These are phyloP conservation scores for Sebastes matsubarae DNA, from an alignment of 2,797 vertebrate species.

Conservation along the genomic window DNA sequence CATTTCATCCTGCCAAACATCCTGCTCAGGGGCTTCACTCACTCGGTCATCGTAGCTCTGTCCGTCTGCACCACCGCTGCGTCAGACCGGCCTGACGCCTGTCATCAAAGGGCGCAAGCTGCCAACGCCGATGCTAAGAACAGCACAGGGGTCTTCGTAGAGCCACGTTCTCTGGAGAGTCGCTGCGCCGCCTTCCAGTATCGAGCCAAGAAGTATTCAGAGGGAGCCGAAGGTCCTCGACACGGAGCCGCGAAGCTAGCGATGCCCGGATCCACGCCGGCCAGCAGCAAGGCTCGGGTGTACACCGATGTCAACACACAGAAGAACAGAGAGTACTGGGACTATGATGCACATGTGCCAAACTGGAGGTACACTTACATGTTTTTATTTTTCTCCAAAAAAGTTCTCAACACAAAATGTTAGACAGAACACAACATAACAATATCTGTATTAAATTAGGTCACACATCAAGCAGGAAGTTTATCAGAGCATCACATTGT, in stretches of 20 bases:
- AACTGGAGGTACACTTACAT: constrained; percentile 89
- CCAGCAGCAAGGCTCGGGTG: constrained; percentile 96
- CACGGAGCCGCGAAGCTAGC: constrained; percentile 81
- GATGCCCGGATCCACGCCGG: constrained; percentile 94
- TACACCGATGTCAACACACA: constrained; percentile 98
- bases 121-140: constrained; percentile 62
- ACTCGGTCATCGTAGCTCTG: constrained; percentile 73
- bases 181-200: constrained; percentile 68
- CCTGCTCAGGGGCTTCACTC: constrained; percentile 74
- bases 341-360: constrained; percentile 95
- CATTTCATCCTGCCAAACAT: constrained; percentile 64
- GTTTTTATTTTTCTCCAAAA: background rate
- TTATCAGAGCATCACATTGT: background rate
- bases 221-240: constrained; percentile 62
- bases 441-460: background rate
- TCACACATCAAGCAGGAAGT: background rate
- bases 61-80: constrained; percentile 71
- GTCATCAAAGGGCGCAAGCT: constrained; percentile 50
- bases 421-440: too few species aligned
- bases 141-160: constrained; percentile 57
- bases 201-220: constrained; percentile 63
- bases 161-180: constrained; percentile 49
- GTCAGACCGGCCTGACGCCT: constrained; percentile 57
- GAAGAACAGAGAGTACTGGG: constrained; percentile 98
- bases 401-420: background rate